These are phyloP conservation scores for Stenodema calcarata DNA, from an alignment of 2,888 invertebrate species.

Conservation along the genomic window DNA sequence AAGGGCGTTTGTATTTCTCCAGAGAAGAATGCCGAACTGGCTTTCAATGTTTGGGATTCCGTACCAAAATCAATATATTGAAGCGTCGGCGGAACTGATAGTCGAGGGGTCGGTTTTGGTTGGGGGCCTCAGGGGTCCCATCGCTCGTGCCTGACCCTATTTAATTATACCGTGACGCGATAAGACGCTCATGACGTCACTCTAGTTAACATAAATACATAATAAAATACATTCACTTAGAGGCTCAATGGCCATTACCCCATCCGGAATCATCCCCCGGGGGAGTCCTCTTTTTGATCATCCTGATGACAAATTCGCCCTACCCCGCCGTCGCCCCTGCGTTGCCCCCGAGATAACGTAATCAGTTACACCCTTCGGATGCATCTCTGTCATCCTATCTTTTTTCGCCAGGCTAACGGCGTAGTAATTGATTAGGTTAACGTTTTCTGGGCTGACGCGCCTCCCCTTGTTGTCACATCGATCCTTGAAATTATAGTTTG, in stretches of 20 bases:
- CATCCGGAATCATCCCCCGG: not conserved
- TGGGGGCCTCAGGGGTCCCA: conserved; percentile 23
- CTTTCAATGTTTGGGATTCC: not conserved
- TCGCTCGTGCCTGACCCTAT: conserved; percentile 42
- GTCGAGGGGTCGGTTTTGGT: not conserved
- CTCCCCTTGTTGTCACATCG: not conserved
- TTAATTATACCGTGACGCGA: conserved; percentile 54
- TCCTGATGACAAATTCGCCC: conserved; percentile 37
- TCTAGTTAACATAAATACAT: conserved; percentile 57
- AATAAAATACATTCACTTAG: conserved; percentile 56
- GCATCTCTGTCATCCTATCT: conserved; percentile 27
- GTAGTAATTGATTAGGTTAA: conserved; percentile 24
- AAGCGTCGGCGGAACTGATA: not conserved
- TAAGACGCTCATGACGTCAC: conserved; percentile 55
- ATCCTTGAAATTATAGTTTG: not conserved
- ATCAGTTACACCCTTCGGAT: conserved; percentile 19
- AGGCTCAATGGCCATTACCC: conserved; percentile 36
- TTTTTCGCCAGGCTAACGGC: conserved; percentile 17
- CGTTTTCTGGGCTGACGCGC: not conserved
- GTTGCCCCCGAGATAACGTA: conserved; percentile 31
- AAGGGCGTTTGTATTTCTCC: too few species aligned
- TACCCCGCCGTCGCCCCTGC: not conserved
- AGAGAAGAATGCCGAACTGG: not conserved
- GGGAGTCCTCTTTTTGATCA: conserved; percentile 43
- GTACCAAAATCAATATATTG: not conserved